Base-by-base conservation (phyloP, 2,113 vertebrate species). In the Cochlearius cochlearius region DNA sequence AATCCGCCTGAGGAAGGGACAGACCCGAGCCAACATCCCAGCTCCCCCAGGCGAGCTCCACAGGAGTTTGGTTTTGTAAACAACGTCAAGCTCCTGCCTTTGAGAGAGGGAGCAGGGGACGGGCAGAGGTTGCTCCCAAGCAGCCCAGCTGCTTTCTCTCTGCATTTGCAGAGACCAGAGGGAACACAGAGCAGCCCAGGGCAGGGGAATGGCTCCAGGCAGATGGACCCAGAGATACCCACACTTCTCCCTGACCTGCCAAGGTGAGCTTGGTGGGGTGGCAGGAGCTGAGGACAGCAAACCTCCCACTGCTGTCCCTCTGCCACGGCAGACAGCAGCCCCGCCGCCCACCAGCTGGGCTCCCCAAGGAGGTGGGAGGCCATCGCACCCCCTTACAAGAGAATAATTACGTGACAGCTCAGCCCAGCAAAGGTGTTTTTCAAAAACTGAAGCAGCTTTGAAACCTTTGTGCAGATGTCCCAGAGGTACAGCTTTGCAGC, bases 331-430 rank as follows among this genome's bases (percentile, higher is more conserved):
- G 34, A 17, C 34, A 29, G 27, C 82, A 74, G 74, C 74, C 36
- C 55, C 32, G 55, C 18, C 5, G 2, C 66, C 39, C 83, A 25
- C 58, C 21, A 30, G 79, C 49, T 66, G 69, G 22, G n/a, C 52
- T 77, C 50, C 32, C 73, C 68, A 12, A 7, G 71, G 10, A 53
- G 12, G 6, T 4, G 27, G 77, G 12, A 45, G 41, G 26, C 32
- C 32, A 47, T 2, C 17, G 73, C 50, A 41, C 6, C 10, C 25
- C 56, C 18, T 15, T 2, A 27, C 32, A 34, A 26, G n/a, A 11
- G 18, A 66, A 29, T n/a, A 68, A 83, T 16, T 17, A 36, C 1
- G 4, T 5, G 26, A 56, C 1, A 0, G 29, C 39, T 22, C 23
- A 49, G 32, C 63, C 36, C 39, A 43, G 30, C 15, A 29, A 38